phyloP scores from a whole-genome alignment of 2,113 vertebrate genomes.

The Semnornis frantzii region DNA sequence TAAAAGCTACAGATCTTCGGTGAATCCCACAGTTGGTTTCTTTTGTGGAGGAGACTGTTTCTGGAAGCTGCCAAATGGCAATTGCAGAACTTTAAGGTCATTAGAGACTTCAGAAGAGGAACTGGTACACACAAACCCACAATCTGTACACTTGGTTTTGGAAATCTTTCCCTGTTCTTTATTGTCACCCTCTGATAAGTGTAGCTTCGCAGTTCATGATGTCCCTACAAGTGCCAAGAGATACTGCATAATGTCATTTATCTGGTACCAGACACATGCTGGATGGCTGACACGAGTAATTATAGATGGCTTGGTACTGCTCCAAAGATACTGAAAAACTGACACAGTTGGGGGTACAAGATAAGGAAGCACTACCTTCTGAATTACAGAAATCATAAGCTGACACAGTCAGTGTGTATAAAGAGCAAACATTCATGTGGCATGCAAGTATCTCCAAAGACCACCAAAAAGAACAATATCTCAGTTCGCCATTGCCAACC shows the following conservation, averaged over 20 bases:
- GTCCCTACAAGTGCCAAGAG: neutral
- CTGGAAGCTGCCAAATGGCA: neutral
- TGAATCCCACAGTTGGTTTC: neutral
- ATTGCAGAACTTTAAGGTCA: neutral
- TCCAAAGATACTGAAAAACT: neutral
- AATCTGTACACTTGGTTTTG: neutral
- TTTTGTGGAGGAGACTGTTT: neutral
- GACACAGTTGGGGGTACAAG: neutral
- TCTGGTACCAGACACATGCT: neutral
- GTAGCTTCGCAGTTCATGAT: neutral
- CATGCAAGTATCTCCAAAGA: neutral
- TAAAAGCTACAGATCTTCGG: neutral
- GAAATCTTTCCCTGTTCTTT: neutral
- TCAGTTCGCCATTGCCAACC: neutral
- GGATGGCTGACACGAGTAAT: neutral
- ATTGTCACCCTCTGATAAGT: neutral
- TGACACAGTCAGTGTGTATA: neutral
- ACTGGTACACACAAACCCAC: neutral
- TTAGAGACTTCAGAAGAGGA: neutral
- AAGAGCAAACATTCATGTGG: neutral
- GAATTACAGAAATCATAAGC: neutral
- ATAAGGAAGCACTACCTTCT: neutral
- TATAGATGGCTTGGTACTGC: neutral
- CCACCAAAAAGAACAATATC: neutral
- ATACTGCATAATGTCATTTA: neutral